Evolutionary conservation across 2,113 vertebrate genomes (phyloP).

Genomic region (Zosterops borbonicus): DNA sequence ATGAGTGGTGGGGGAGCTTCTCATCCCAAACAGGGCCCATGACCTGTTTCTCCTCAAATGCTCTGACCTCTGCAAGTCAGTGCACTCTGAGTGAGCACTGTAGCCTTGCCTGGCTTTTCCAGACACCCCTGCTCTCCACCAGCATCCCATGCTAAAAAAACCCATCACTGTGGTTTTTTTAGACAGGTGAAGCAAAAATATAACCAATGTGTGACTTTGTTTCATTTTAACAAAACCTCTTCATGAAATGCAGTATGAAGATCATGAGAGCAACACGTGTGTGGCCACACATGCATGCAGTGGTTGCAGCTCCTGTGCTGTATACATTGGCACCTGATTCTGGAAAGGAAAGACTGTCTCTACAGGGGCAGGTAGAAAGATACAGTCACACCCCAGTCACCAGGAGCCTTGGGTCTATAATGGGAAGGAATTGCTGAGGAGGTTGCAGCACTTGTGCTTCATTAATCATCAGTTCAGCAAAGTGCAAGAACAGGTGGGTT

Average conservation of each 20-base stretch:
- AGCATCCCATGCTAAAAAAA: rapidly evolving
- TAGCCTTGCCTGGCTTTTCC: not conserved
- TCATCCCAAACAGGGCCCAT: rapidly evolving
- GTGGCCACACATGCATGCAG: rapidly evolving
- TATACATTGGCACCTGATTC: not conserved
- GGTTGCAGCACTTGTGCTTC: not conserved
- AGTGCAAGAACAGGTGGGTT: not conserved
- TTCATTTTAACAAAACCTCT: not conserved
- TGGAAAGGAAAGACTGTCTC: not conserved
- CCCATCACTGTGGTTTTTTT: not conserved
- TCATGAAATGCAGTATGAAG: not conserved
- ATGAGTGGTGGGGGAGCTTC: rapidly evolving
- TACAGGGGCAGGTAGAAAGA: not conserved
- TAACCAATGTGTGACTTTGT: not conserved
- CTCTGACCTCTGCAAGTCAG: not conserved
- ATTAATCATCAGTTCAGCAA: not conserved
- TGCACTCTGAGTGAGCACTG: not conserved
- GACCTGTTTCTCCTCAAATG: not conserved
- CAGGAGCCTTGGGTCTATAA: not conserved
- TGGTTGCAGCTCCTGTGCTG: not conserved
- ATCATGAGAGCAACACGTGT: rapidly evolving
- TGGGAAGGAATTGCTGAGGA: not conserved
- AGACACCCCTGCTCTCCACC: not conserved
- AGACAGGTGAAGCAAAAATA: not conserved
- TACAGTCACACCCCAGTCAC: not conserved